Base-by-base conservation (phyloP, 2,113 vertebrate genomes). In the Corynorhinus townsendii region DNA sequence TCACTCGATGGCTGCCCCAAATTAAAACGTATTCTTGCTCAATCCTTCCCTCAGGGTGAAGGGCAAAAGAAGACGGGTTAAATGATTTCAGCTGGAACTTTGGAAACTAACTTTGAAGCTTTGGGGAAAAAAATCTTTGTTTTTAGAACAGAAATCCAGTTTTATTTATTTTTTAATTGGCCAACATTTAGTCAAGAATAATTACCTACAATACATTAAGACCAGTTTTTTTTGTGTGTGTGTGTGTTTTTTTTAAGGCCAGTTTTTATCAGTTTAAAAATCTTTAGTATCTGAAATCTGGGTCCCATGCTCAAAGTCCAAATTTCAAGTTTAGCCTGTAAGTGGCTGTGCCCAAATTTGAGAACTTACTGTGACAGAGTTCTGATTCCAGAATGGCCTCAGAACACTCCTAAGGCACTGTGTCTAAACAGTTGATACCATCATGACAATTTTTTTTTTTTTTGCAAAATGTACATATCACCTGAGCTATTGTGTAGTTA, bases 281-380 rank as follows among this genome's bases (percentile, higher is more conserved):
- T 88, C 30, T 79, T 83, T 68, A 89, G 38, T 77, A 83, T 79
- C n/a, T 96, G 64, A 91, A 68, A 85, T 93, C n/a, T 54, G 28
- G 47, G 54, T 79, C 35, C 33, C 79, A 82, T 64, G 59, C 9
- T 75, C n/a, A 45, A 89, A 83, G 69, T 47, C 5, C 49, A 77
- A 38, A 72, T 69, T 92, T 95, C 52, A 89, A 66, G 45, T 84
- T 76, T 84, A 80, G 40, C 47, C 33, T 95, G 16, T 33, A 93
- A 89, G 81, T 87, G 45, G 40, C 47, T 56, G 14, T 83, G 43
- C 19, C 19, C 38, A 68, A 94, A 77, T 40, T 26, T 75, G 59
- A 45, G 33, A 90, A 83, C 7, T 85, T 77, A 80, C 0, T 30
- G 47, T 20, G 64, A 6, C 7, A 43, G 56, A 56, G 33, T 64